Percentiles rank a stretch among this genome's conserved stretches.
phyloP scores from a whole-genome alignment of 2,888 invertebrate genomes.

The Trissolcus japonicus region DNA sequence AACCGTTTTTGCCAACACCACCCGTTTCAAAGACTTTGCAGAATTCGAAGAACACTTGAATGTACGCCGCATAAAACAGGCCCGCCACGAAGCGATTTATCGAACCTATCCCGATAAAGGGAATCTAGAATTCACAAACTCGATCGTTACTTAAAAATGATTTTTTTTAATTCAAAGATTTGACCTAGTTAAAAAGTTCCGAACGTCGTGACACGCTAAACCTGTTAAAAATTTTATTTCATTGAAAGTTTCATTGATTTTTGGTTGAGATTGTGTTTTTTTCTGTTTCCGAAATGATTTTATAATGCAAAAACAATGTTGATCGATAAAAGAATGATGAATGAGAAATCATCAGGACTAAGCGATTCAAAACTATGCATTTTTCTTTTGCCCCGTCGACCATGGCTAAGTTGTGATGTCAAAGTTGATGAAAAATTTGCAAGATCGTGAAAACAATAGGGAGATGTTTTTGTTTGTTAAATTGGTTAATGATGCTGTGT shows the following conservation, averaged over 20 bases:
- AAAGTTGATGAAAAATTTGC: constrained; percentile 3
- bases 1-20: constrained; percentile 97
- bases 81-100: constrained; percentile 74
- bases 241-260: too few species aligned
- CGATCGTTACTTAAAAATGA: constrained; percentile 61
- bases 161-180: not conserved
- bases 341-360: too few species aligned
- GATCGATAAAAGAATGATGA: too few species aligned
- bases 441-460: constrained; percentile 10
- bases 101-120: constrained; percentile 68
- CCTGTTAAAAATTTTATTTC: constrained; percentile 21
- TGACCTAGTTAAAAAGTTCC: constrained; percentile 5
- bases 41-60: constrained; percentile 83
- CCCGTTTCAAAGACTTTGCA: constrained; percentile 85
- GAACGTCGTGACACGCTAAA: constrained; percentile 53
- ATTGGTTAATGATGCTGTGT: constrained; percentile 57
- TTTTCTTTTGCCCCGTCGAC: too few species aligned
- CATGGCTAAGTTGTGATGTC: too few species aligned
- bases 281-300: not conserved
- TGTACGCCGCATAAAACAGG: constrained; percentile 80
- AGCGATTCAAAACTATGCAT: too few species aligned
- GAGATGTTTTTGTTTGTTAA: constrained; percentile 26
- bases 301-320: too few species aligned
- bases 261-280: too few species aligned
- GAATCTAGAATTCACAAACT: constrained; percentile 71